Base-by-base conservation (phyloP, 2,113 vertebrate genomes). In the Corythaixoides concolor region DNA sequence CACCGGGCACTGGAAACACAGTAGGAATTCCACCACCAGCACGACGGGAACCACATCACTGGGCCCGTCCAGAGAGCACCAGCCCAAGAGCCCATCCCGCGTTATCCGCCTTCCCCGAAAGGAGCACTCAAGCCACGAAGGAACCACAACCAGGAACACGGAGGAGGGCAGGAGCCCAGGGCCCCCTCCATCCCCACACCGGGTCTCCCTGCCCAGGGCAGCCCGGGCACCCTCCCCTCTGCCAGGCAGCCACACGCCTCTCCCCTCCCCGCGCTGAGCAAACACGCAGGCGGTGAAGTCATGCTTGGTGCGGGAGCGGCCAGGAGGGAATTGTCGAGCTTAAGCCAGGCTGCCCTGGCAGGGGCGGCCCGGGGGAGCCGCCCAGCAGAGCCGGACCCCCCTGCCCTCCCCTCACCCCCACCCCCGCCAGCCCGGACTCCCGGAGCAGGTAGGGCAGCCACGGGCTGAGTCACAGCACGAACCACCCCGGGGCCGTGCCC, bases 381-480 rank as follows among this genome's bases (percentile, higher is more conserved):
- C 72, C 70, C 62, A 24, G 41, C 45, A 88, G 60, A 35, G 67
- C 5, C 0, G 28, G 90, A 63, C 62, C 62, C 66, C 41, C 33
- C 45, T 27, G 28, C 23, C 59, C 59, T 15, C 43, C 9, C n/a
- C 56, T 19, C 0, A 0, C 5, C 45, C 30, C 3, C 0, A 0
- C 5, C 45, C 30, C 3, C 3, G 50, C 68, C 82, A 52, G 66
- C 72, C 60, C 27, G 9, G 55, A n/a, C 74, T 83, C 41, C 68
- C n/a, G 1, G 1, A 35, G 64, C 90, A 97, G 97, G 89, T 80
- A 69, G 83, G 69, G 92, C 21, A 8, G 70, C 77, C 68, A 3
- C 5, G 8, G 87, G 84, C 90, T 96, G 91, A 97, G 85, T 97
- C 95, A 96, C 73, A 67, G 95, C 88, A 26, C 63, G 0, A 92